Conservation (phyloP, 2,113 vertebrate genomes). For the Donacobius atricapilla region DNA sequence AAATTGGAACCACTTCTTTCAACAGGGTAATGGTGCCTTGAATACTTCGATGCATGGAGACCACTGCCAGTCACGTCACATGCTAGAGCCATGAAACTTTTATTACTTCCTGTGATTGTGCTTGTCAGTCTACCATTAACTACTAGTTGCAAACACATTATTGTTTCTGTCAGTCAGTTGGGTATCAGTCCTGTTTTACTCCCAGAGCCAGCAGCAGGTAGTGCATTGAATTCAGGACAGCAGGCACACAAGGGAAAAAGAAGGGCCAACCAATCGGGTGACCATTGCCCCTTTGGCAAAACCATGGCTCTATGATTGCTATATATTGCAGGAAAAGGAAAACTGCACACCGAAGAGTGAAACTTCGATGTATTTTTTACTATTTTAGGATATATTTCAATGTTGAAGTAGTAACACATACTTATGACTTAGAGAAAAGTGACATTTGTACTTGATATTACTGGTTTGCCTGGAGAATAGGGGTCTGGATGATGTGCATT, state of each 20-base stretch:
- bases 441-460: not conserved
- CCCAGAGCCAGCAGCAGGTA: not conserved
- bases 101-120: conserved; percentile 40
- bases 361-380: not conserved
- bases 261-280: accelerated
- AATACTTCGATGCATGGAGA: accelerated
- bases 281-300: not conserved
- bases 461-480: not conserved
- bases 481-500: not conserved
- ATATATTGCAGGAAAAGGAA: not conserved
- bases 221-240: not conserved
- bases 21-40: accelerated
- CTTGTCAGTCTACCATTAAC: not conserved
- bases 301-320: not conserved
- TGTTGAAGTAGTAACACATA: not conserved
- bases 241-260: not conserved
- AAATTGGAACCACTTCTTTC: not conserved
- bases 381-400: not conserved
- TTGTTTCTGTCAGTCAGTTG: not conserved
- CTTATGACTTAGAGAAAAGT: not conserved
- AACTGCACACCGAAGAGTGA: not conserved
- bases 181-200: not conserved
- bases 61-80: not conserved
- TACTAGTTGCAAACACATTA: not conserved
- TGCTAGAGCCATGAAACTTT: not conserved